These are phyloP conservation scores for Lepus americanus DNA, from an alignment of 2,113 vertebrate species.

Conservation along the genomic window DNA sequence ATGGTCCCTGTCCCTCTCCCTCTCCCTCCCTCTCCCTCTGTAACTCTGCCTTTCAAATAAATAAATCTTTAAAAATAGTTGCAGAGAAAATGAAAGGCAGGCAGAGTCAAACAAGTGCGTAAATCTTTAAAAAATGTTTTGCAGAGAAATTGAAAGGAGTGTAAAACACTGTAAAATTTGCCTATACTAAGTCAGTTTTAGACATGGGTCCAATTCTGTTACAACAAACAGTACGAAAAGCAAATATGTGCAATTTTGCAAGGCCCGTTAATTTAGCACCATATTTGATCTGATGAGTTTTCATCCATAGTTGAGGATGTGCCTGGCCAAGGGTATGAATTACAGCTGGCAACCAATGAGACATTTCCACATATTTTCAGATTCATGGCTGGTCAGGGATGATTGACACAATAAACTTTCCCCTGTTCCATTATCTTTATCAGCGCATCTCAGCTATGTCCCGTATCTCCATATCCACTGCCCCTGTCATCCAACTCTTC, in stretches of 20 bases:
- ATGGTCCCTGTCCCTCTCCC: too few species aligned
- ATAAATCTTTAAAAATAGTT: too few species aligned
- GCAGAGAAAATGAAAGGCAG: too few species aligned
- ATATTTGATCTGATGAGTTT: conserved; percentile 20
- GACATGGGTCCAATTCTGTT: background rate
- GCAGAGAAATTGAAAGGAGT: conserved; percentile 20
- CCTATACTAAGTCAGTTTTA: conserved; percentile 22
- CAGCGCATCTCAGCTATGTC: background rate
- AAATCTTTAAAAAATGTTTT: too few species aligned
- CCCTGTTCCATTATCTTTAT: background rate
- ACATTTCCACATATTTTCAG: background rate
- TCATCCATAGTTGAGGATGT: background rate
- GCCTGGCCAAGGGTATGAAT: background rate
- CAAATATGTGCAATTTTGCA: conserved; percentile 23
- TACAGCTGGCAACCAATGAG: background rate
- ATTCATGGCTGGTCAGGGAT: background rate
- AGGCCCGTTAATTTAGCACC: background rate
- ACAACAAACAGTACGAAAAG: conserved; percentile 56
- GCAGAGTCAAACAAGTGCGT: too few species aligned
- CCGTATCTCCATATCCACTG: background rate
- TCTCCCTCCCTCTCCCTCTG: too few species aligned
- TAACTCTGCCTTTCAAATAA: too few species aligned
- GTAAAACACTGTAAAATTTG: conserved; percentile 52
- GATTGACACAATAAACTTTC: background rate
- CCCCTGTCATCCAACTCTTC: background rate